Evolutionary conservation across 2,888 invertebrate genomes (phyloP).

Genomic region (Troilus luridus): DNA sequence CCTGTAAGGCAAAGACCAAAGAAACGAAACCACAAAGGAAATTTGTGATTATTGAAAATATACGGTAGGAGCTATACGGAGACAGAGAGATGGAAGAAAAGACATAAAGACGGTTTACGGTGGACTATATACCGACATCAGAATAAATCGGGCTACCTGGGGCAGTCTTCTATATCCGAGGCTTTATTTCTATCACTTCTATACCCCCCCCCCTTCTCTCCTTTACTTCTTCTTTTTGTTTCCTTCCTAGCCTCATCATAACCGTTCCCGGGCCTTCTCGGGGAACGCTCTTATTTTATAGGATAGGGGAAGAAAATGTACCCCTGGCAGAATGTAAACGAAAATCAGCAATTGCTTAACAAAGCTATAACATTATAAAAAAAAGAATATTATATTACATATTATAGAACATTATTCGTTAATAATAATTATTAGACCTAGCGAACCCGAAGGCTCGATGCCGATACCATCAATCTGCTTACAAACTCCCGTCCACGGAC

Average conservation of each 20-base stretch:
- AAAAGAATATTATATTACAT: not conserved
- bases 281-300: conserved; percentile 13
- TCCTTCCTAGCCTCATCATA: conserved; percentile 20
- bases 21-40: not conserved
- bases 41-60: conserved; percentile 44
- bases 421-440: too few species aligned
- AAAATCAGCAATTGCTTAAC: not conserved
- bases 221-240: conserved; percentile 26
- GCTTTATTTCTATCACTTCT: conserved; percentile 31
- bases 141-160: conserved; percentile 41
- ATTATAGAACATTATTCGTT: not conserved
- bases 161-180: conserved; percentile 13
- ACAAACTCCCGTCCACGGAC: too few species aligned
- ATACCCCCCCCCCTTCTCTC: conserved; percentile 11
- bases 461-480: too few species aligned
- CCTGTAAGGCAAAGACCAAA: not conserved
- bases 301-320: conserved; percentile 21
- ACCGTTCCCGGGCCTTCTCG: conserved; percentile 2
- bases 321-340: not conserved
- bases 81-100: conserved; percentile 34
- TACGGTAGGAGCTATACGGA: conserved; percentile 13
- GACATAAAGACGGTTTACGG: conserved; percentile 41
- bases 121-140: conserved; percentile 46
- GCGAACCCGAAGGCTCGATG: too few species aligned
- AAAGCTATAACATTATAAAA: not conserved